Percentiles rank a stretch among this genome's conserved stretches.
Conservation (phyloP, 2,888 invertebrate genomes). For the Anticlea derivata region DNA sequence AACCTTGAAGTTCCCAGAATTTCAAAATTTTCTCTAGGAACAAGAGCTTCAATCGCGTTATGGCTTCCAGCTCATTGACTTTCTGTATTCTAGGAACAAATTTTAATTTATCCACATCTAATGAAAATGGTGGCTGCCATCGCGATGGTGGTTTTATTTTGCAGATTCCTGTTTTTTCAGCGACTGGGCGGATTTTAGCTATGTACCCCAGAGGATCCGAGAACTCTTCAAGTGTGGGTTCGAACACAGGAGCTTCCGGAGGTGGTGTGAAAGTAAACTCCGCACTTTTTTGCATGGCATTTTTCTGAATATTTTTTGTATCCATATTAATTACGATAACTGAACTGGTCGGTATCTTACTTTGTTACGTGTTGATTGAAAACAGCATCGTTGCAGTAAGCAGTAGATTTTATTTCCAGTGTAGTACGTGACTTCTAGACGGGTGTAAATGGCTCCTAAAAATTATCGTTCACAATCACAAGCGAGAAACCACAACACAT, state of each 20-base stretch:
- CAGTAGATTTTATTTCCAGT: slow-evolving; percentile 13
- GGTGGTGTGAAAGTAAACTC: slow-evolving; percentile 80
- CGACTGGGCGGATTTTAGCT: slow-evolving; percentile 88
- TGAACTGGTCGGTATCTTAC: slow-evolving; percentile 5
- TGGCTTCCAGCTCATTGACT: slow-evolving; percentile 85
- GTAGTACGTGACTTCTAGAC: slow-evolving; percentile 78
- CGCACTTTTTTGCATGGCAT: slow-evolving; percentile 79
- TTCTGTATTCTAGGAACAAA: slow-evolving; percentile 82
- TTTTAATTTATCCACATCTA: slow-evolving; percentile 87
- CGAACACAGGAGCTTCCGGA: slow-evolving; percentile 88
- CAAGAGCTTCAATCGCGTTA: slow-evolving; percentile 88
- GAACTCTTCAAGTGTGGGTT: slow-evolving; percentile 89
- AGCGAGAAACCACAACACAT: slow-evolving; percentile 9
- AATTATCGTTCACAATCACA: slow-evolving; percentile 18
- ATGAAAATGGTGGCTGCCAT: slow-evolving; percentile 92
- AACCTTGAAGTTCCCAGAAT: slow-evolving; percentile 89
- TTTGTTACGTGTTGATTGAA: slow-evolving; percentile 3
- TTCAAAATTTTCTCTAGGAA: slow-evolving; percentile 89
- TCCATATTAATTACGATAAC: slow-evolving; percentile 59
- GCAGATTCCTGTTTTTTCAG: slow-evolving; percentile 89
- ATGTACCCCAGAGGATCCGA: slow-evolving; percentile 89
- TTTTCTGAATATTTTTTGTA: slow-evolving; percentile 78
- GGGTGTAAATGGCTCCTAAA: slow-evolving; percentile 80
- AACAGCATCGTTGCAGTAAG: background rate
- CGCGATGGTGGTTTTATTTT: slow-evolving; percentile 90